Evolutionary conservation across 35 echinoderm and acorn worm genomes (phyloP).

Genomic region (Ptychodera flava): DNA sequence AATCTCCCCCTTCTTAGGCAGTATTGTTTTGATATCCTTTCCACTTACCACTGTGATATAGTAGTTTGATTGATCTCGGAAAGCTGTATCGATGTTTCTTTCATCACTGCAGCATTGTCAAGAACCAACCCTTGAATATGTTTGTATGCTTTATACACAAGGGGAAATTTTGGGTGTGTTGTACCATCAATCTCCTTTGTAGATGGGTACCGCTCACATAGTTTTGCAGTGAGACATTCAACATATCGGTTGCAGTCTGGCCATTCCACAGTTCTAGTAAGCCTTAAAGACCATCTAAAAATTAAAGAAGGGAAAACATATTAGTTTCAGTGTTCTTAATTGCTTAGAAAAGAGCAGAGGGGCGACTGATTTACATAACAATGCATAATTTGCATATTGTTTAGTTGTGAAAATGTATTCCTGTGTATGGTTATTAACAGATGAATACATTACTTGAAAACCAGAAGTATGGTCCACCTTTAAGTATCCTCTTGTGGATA

Average conservation of each 20-base stretch:
- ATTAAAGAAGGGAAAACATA: neutral
- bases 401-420: too few species aligned
- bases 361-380: too few species aligned
- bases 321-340: too few species aligned
- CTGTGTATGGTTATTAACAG: too few species aligned
- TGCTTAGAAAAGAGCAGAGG: too few species aligned
- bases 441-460: too few species aligned
- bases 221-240: constrained; percentile 42
- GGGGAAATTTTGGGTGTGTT: neutral
- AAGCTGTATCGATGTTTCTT: constrained; percentile 3
- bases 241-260: constrained; percentile 32
- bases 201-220: constrained; percentile 16
- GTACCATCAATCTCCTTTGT: neutral
- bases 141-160: constrained; percentile 25
- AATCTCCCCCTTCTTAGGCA: too few species aligned
- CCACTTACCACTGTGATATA: constrained; percentile 34
- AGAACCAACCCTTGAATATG: constrained; percentile 22
- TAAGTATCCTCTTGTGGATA: too few species aligned
- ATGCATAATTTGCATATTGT: too few species aligned
- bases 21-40: too few species aligned
- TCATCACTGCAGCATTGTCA: neutral
- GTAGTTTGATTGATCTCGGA: constrained; percentile 34
- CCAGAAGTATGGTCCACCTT: too few species aligned
- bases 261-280: constrained; percentile 16
- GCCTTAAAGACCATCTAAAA: constrained; percentile 28